Evolutionary conservation across 2,797 vertebrate genomes (phyloP).

Genomic region (Dryobates pubescens): DNA sequence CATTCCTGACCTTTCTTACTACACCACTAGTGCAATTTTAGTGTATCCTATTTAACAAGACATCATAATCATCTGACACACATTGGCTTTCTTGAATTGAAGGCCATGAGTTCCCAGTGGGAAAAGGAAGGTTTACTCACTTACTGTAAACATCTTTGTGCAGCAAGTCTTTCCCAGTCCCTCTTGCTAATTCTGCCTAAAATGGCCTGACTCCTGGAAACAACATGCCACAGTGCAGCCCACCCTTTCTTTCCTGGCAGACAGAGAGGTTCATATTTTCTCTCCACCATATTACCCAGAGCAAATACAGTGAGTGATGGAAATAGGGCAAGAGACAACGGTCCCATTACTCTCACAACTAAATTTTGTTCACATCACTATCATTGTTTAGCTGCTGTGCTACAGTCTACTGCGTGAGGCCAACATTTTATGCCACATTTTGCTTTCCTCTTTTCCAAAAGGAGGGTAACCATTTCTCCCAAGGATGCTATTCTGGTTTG

Average conservation of each 20-base stretch:
- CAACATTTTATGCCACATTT: not conserved
- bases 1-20: not conserved
- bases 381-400: not conserved
- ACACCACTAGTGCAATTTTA: not conserved
- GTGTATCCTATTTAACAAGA: not conserved
- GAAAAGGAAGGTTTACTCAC: not conserved
- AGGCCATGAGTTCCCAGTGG: not conserved
- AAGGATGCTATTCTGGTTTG: not conserved
- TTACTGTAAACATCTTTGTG: not conserved
- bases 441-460: not conserved
- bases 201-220: not conserved
- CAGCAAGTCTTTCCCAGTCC: not conserved
- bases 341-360: not conserved
- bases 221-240: not conserved
- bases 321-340: not conserved
- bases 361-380: not conserved
- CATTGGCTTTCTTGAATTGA: not conserved
- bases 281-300: not conserved
- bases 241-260: not conserved
- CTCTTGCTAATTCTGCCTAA: not conserved
- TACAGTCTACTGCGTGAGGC: not conserved
- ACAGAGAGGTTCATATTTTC: not conserved
- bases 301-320: not conserved
- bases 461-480: not conserved
- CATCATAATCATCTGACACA: not conserved